Evolutionary conservation across 2,888 invertebrate genomes (phyloP).

Genomic region (Chalcosyrphus nemorum): DNA sequence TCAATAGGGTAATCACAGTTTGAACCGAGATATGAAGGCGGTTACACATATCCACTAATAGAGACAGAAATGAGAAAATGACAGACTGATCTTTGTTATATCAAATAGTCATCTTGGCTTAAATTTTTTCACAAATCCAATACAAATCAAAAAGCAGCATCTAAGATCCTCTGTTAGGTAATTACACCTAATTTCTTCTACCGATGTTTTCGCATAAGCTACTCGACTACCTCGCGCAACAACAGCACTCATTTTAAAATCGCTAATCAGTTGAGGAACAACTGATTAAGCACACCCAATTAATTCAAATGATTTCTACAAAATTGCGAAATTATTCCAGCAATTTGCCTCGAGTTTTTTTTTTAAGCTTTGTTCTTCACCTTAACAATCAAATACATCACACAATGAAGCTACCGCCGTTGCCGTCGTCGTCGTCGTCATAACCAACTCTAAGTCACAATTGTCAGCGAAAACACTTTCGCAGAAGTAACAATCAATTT

Average conservation of each 20-base stretch:
- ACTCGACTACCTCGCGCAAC: too few relatives aligned
- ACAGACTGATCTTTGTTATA: too few relatives aligned
- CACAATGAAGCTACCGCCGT: background rate
- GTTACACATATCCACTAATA: too few relatives aligned
- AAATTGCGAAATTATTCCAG: constrained; percentile 29
- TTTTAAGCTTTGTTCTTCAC: background rate
- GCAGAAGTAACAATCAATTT: constrained; percentile 63
- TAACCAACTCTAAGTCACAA: constrained; percentile 33
- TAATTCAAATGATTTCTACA: constrained; percentile 37
- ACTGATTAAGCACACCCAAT: constrained; percentile 31
- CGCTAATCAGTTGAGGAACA: background rate
- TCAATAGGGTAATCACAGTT: too few relatives aligned
- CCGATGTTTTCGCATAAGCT: background rate
- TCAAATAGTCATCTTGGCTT: too few relatives aligned
- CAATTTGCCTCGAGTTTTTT: background rate
- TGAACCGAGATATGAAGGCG: too few relatives aligned
- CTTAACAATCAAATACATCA: constrained; percentile 12
- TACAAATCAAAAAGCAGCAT: too few relatives aligned
- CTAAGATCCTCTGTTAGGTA: too few relatives aligned
- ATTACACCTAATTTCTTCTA: too few relatives aligned
- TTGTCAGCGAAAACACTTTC: constrained; percentile 59
- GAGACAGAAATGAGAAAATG: too few relatives aligned
- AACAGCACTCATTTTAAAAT: background rate
- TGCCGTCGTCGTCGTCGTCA: background rate
- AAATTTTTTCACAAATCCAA: too few relatives aligned